Conservation (phyloP, 2,888 invertebrate genomes). For the Sphecodes monilicornis region DNA sequence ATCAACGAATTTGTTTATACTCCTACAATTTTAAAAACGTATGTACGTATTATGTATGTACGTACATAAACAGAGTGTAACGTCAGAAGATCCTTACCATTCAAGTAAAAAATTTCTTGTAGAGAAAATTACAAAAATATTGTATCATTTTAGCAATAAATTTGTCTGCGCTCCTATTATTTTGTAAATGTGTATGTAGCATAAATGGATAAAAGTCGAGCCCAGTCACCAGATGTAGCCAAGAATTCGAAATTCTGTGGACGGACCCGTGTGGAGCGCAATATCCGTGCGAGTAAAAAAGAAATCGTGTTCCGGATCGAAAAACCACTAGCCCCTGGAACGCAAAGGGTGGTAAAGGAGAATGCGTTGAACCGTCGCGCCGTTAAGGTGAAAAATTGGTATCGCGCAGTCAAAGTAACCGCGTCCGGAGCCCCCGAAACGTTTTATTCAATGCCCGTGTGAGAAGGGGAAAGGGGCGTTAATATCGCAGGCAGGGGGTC, state of each 20-base stretch:
- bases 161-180: not conserved
- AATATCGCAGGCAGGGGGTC: not conserved
- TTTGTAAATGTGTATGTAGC: no score
- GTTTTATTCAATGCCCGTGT: slow-evolving; percentile 21
- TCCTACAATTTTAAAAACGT: no score
- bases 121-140: not conserved
- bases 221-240: not conserved
- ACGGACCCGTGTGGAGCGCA: not conserved
- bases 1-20: no score
- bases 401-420: slow-evolving; percentile 10
- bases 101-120: not conserved
- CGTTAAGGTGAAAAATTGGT: slow-evolving; percentile 18
- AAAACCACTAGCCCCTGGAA: not conserved
- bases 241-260: not conserved
- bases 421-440: not conserved
- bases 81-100: no score
- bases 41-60: no score
- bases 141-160: not conserved
- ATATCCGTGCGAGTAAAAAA: not conserved
- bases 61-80: no score
- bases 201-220: not conserved
- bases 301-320: slow-evolving; percentile 11
- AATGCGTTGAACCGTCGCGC: slow-evolving; percentile 3
- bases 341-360: not conserved
- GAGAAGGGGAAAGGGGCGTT: not conserved